Evolutionary conservation across 2,888 invertebrate genomes (phyloP).

Genomic region (Mythimna vitellina): DNA sequence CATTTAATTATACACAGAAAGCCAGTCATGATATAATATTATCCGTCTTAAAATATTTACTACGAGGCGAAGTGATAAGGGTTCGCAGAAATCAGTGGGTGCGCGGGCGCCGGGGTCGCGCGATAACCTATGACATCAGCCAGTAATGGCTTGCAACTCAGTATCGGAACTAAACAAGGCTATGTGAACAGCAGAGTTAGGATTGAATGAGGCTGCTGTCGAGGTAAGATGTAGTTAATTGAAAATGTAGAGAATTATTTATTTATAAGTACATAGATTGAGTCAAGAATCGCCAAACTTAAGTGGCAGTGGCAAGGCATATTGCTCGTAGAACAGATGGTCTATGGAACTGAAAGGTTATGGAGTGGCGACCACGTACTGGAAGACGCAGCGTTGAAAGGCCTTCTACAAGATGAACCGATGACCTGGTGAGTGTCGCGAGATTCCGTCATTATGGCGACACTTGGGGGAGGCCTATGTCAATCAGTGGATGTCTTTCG

Average conservation of each 20-base stretch:
- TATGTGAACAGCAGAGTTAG: constrained; percentile 3
- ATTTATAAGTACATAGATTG: no score
- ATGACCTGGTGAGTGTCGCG: no score
- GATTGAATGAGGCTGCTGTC: background rate
- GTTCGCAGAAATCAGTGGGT: constrained; percentile 64
- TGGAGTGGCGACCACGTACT: no score
- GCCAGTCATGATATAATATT: constrained; percentile 23
- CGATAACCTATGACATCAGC: constrained; percentile 57
- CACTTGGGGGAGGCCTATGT: no score
- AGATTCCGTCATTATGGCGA: no score
- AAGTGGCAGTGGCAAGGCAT: no score
- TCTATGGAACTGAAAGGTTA: no score
- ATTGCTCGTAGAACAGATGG: background rate
- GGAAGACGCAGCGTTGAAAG: no score
- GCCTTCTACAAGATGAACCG: no score
- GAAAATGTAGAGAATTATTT: background rate
- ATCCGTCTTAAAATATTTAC: constrained; percentile 49
- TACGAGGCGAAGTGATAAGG: constrained; percentile 53
- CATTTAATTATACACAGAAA: constrained; percentile 37
- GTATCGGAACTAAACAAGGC: constrained; percentile 29
- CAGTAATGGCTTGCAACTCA: constrained; percentile 29
- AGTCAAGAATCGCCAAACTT: no score
- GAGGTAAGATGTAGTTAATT: background rate
- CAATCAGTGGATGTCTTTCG: no score
- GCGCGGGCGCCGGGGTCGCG: constrained; percentile 36